Base-by-base conservation (phyloP, 2,113 vertebrate species). In the Tragelaphus buxtoni region DNA sequence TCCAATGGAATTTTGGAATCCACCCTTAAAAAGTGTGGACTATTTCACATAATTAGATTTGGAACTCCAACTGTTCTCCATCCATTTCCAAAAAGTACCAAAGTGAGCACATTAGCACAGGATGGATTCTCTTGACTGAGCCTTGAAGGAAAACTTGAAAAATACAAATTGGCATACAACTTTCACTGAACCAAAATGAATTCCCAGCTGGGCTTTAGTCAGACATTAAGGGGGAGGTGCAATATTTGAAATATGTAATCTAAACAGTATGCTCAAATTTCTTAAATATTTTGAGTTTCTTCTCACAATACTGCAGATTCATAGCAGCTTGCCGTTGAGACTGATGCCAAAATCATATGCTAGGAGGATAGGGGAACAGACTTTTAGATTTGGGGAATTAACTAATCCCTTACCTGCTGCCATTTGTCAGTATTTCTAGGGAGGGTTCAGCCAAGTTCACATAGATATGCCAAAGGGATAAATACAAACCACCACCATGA, bases 231-330 rank as follows among this genome's bases (percentile, higher is more conserved):
- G 24, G 47, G 91, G 69, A 95, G 65, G 49, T 87, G 28, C 39
- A 93, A 69, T 93, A 82, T 91, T 86, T 96, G 91, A 97, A 92
- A 97, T 92, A 94, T 96, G 58, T 93, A 82, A 81, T 95, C 91
- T 94, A 97, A 98, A 90, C 84, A 95, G 56, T 65, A 51, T 90
- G 83, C 35, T 95, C 89, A 55, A 77, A 92, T 97, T 95, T 97
- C 95, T 97, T 92, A 95, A 97, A 87, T 82, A 91, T 76, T 85
- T 26, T 96, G 90, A 72, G 30, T 72, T 79, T 88, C 82, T 61
- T 77, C 35, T 96, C 82, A 90, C 28, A 86, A 72, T 94, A 58
- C 16, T 96, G 14, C 72, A 97, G 90, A 97, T 80, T 91, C 32
- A 42, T 49, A 96, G 83, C 63, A 90, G 56, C 56, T 74, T 96